Conservation (phyloP, 2,888 invertebrate genomes). For the Cataglyphis cursor region DNA sequence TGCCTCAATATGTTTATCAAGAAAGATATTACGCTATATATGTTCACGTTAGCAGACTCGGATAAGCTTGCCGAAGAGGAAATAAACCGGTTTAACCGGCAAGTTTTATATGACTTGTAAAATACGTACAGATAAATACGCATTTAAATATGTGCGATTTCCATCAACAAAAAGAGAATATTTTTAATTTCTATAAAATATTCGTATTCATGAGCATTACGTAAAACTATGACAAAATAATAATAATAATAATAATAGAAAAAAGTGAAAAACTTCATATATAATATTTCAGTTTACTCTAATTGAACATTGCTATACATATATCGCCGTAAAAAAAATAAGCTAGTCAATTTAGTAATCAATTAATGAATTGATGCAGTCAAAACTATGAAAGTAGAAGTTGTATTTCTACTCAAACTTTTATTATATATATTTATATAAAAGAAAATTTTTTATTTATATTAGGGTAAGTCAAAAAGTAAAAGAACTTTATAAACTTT, state of each 20-base stretch:
- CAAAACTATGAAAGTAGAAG: background rate
- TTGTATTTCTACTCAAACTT: background rate
- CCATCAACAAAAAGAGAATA: background rate
- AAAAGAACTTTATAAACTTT: too few relatives aligned
- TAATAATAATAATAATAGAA: background rate
- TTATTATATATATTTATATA: background rate
- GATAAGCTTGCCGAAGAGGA: slow-evolving; percentile 14
- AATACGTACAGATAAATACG: background rate
- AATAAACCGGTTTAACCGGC: slow-evolving; percentile 55
- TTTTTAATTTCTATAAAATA: background rate
- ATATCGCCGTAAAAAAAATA: background rate
- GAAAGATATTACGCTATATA: slow-evolving; percentile 6
- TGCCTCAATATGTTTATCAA: background rate
- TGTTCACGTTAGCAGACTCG: slow-evolving; percentile 2
- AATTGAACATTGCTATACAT: background rate
- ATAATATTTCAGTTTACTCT: background rate
- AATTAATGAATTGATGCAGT: background rate
- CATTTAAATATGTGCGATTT: background rate
- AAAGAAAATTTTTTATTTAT: too few relatives aligned
- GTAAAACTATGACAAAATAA: background rate
- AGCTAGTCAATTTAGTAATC: background rate
- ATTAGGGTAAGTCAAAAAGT: too few relatives aligned
- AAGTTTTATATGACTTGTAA: slow-evolving; percentile 27
- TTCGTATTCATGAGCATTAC: background rate
- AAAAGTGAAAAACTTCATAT: background rate